These are phyloP conservation scores for Temnothorax longispinosus DNA, from an alignment of 1,140 invertebrate genomes.

Conservation along the genomic window DNA sequence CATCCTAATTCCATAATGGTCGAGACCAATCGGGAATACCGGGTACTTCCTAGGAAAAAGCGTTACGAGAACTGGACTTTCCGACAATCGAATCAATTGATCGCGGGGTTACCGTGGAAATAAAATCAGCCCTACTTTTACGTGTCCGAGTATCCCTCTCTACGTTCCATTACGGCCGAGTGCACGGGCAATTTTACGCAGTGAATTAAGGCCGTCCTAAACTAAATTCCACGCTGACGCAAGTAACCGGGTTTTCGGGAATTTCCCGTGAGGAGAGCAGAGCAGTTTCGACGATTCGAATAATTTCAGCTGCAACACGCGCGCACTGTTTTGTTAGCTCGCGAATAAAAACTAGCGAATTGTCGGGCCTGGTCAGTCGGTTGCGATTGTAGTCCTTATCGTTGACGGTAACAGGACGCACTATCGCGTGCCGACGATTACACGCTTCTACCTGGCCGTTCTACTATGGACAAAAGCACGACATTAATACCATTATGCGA, in stretches of 20 bases:
- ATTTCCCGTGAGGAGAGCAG: slow-evolving; percentile 47
- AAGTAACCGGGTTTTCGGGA: slow-evolving; percentile 42
- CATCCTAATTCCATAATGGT: slow-evolving; percentile 4
- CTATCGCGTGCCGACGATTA: slow-evolving; percentile 80
- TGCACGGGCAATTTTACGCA: slow-evolving; percentile 60
- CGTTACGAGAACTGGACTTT: slow-evolving; percentile 43
- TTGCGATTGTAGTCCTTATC: slow-evolving; percentile 76
- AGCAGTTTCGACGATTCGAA: neutral
- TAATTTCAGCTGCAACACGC: neutral
- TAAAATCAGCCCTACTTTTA: slow-evolving; percentile 63
- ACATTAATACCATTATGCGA: slow-evolving; percentile 79
- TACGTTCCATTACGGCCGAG: slow-evolving; percentile 41
- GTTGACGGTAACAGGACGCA: slow-evolving; percentile 73
- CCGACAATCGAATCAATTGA: slow-evolving; percentile 64
- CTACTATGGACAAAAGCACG: slow-evolving; percentile 75
- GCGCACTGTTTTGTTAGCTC: slow-evolving; percentile 36
- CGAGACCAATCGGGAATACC: slow-evolving; percentile 20
- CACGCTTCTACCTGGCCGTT: slow-evolving; percentile 75
- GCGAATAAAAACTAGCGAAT: slow-evolving; percentile 48
- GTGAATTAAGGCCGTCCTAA: slow-evolving; percentile 57
- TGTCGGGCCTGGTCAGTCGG: slow-evolving; percentile 14
- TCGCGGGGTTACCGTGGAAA: slow-evolving; percentile 45
- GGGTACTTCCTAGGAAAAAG: slow-evolving; percentile 5
- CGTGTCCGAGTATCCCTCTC: slow-evolving; percentile 57
- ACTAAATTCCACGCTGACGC: slow-evolving; percentile 40